Evolutionary conservation across 2,113 vertebrate species (phyloP).

Genomic region (Brachirus orientalis): DNA sequence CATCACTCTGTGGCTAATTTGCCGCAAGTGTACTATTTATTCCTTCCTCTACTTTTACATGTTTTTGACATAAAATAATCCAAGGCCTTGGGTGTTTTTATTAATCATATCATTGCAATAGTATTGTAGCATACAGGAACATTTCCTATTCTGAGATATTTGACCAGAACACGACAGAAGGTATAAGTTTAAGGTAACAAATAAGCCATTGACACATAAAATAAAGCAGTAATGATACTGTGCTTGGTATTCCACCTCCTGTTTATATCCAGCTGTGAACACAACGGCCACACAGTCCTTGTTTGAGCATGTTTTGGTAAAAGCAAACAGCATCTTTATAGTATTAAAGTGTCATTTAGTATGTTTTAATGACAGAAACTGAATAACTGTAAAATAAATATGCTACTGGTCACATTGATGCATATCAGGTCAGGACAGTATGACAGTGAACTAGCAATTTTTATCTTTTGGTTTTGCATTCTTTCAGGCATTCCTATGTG

Average conservation of each 20-base stretch:
- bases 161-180: background rate
- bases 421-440: too few relatives aligned
- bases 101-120: too few relatives aligned
- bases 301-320: background rate
- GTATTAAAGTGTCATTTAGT: background rate
- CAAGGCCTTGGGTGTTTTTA: background rate
- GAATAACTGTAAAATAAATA: too few relatives aligned
- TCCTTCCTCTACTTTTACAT: background rate
- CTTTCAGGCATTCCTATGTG: too few relatives aligned
- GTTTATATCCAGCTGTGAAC: background rate
- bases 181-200: background rate
- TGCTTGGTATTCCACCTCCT: background rate
- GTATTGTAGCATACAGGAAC: too few relatives aligned
- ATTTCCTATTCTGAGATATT: background rate
- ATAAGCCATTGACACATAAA: background rate
- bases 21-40: background rate
- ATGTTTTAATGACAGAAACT: too few relatives aligned
- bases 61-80: background rate
- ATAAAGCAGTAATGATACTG: background rate
- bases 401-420: too few relatives aligned
- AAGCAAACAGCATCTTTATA: background rate
- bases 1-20: background rate
- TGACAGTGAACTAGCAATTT: too few relatives aligned
- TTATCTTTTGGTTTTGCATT: too few relatives aligned
- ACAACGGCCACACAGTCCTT: background rate